A percentile compares a stretch with the other conserved stretches of the same genome.
These are phyloP conservation scores for Bhutanitis thaidina DNA, from an alignment of 2,888 invertebrate genomes.

Conservation along the genomic window DNA sequence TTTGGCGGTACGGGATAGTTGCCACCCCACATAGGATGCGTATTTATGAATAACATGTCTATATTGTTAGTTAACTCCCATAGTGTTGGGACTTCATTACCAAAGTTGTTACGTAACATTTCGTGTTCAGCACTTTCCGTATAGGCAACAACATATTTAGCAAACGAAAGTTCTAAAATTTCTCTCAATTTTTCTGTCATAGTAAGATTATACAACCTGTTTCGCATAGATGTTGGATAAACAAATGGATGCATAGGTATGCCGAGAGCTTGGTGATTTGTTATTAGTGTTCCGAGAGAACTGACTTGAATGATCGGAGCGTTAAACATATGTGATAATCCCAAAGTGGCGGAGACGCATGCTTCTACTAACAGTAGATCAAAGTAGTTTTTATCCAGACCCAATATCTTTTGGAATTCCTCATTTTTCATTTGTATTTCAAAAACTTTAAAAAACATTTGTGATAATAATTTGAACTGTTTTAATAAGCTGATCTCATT, in stretches of 20 bases:
- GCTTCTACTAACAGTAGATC: slow-evolving; percentile 30
- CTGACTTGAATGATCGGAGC: slow-evolving; percentile 46
- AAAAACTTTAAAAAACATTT: slow-evolving; percentile 19
- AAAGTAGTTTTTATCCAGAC: slow-evolving; percentile 22
- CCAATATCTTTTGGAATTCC: slow-evolving; percentile 22
- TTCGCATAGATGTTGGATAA: slow-evolving; percentile 24
- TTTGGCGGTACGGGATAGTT: slow-evolving; percentile 54
- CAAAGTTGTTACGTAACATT: slow-evolving; percentile 30
- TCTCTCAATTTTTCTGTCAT: slow-evolving; percentile 27
- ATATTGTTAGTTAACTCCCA: slow-evolving; percentile 36
- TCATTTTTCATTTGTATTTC: slow-evolving; percentile 19
- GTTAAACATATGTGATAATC: slow-evolving; percentile 38
- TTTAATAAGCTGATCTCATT: background rate
- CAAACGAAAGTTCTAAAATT: slow-evolving; percentile 11
- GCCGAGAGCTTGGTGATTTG: slow-evolving; percentile 31
- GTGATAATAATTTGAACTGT: slow-evolving; percentile 12
- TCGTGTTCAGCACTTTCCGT: slow-evolving; percentile 24
- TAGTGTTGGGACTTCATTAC: slow-evolving; percentile 29
- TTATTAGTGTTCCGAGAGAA: slow-evolving; percentile 32
- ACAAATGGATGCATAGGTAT: slow-evolving; percentile 37
- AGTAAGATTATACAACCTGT: slow-evolving; percentile 29
- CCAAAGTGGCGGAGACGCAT: slow-evolving; percentile 29
- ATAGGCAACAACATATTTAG: background rate
- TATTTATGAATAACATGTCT: slow-evolving; percentile 57
- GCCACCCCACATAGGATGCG: slow-evolving; percentile 46